phyloP scores from a whole-genome alignment of 2,797 vertebrate genomes.

The Notamacropus eugenii region DNA sequence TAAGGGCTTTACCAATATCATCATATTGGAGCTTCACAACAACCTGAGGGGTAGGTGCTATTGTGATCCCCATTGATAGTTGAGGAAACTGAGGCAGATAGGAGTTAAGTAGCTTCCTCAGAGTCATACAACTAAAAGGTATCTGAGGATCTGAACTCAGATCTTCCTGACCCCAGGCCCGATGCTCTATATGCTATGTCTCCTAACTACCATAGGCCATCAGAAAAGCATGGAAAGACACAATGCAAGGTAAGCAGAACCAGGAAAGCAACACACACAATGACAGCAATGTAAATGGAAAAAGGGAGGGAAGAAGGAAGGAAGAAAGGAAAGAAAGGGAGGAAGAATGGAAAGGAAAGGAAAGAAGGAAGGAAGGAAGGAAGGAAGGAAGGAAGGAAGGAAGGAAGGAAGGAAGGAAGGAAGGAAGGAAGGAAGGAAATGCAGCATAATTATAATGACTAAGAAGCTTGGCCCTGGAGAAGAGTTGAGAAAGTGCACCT shows the following conservation, averaged over 20 bases:
- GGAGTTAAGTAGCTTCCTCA: not conserved
- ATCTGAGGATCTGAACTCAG: not conserved
- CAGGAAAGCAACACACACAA: conserved; percentile 39
- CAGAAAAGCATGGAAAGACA: not conserved
- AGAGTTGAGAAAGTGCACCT: not conserved
- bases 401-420: no score
- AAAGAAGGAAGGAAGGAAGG: not conserved
- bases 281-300: no score
- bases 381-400: no score
- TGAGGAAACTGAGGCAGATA: not conserved
- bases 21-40: not conserved
- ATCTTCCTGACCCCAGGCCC: not conserved
- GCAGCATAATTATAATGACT: not conserved
- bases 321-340: not conserved
- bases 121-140: not conserved
- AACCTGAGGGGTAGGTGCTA: no score
- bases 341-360: not conserved
- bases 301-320: not conserved
- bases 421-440: not conserved
- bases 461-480: not conserved
- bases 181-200: not conserved
- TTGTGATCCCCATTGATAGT: no score
- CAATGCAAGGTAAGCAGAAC: not conserved
- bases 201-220: not conserved
- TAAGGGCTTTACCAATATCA: not conserved